Base-by-base conservation (phyloP, 2,113 vertebrate genomes). In the Microcebus griseorufus region DNA sequence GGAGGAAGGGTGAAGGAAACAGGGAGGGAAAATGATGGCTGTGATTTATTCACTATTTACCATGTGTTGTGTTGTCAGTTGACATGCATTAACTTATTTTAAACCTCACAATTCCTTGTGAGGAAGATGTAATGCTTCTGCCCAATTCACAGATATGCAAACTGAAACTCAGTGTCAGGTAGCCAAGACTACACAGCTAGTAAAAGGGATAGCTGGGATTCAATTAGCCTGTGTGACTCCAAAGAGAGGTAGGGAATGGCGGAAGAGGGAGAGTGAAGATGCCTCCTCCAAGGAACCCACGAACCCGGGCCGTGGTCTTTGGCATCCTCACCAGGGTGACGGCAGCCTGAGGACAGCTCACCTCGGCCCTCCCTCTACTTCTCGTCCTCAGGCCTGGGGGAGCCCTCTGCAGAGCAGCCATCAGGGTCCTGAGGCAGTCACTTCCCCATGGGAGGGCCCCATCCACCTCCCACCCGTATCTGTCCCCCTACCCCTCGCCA, bases 401-500 rank as follows among this genome's bases (percentile, higher is more conserved):
- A 55, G 64, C 32, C 9, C 53, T 79, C 81, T 32, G 27, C 6
- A 4, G 3, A 55, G 32, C 20, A 37, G 45, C 16, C 18, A 29
- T 11, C 11, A 9, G 0, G 29, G 34, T 58, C 72, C 37, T 2
- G 2, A 58, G 17, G 51, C 0, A 5, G 58, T 20, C 70, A 13
- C 11, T n/a, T 73, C 9, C 72, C 67, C 32, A 37, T 0, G n/a
- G 18, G 62, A 82, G 70, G 42, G 58, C 58, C 42, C 64, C 5
- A 0, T 10, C 53, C 55, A 51, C 13, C 14, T 45, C 32, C 27
- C 18, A 27, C 7, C 37, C n/a, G 14, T 13, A 62, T n/a, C 51
- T 45, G 45, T 85, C 22, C 76, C 5, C 25, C 14, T 13, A 13
- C 20, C 16, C 29, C 5, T 3, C 6, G 20, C 42, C n/a, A 34